phyloP scores from a whole-genome alignment of 2,113 vertebrate species.

The Sclerurus mexicanus region DNA sequence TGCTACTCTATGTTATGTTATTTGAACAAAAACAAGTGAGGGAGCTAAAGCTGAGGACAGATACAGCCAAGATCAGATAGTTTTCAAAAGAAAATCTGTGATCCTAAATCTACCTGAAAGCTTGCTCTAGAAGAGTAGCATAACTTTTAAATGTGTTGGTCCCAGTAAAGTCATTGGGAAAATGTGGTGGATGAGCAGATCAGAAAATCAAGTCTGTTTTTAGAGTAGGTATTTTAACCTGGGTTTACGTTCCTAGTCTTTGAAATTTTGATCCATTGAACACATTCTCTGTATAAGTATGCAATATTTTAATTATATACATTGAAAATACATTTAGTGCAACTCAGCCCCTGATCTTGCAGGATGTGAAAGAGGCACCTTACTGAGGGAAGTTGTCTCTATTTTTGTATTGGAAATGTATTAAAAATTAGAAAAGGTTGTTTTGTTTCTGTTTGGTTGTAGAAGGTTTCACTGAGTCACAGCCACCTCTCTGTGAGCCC shows the following conservation, averaged over 20 bases:
- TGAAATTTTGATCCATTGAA: neutral
- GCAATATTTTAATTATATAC: neutral
- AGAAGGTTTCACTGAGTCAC: neutral
- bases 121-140: neutral
- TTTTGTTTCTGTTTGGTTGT: neutral
- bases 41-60: neutral
- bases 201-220: neutral
- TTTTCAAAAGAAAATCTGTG: neutral
- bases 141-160: neutral
- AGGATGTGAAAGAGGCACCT: neutral
- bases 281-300: neutral
- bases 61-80: neutral
- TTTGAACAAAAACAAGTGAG: neutral
- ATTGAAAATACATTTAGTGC: neutral
- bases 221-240: neutral
- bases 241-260: neutral
- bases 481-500: neutral
- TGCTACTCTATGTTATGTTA: neutral
- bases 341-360: neutral
- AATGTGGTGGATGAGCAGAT: neutral
- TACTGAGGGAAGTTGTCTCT: neutral
- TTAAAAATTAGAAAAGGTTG: neutral
- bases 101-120: neutral
- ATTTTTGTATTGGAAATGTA: neutral
- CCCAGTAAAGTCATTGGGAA: neutral